phyloP scores from a whole-genome alignment of 1,140 invertebrate genomes.

The Mamestra configurata region DNA sequence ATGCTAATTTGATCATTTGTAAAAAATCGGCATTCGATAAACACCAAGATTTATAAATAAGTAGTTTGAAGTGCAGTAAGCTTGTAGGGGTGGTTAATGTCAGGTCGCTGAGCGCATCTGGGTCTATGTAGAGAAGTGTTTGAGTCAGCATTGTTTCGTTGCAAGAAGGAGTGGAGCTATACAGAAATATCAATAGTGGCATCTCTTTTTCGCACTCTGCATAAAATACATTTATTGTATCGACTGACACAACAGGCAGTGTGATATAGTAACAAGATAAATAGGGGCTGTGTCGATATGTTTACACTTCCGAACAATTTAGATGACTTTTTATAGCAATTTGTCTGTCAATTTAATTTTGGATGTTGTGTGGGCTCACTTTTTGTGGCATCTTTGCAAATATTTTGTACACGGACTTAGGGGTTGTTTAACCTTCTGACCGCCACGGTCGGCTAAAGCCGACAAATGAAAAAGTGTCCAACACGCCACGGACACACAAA shows the following conservation, averaged over 20 bases:
- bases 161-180: not conserved
- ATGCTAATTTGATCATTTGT: no score
- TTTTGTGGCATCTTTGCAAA: not conserved
- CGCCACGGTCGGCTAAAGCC: no score
- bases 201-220: not conserved
- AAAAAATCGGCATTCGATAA: slow-evolving; percentile 14
- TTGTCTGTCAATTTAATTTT: not conserved
- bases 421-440: no score
- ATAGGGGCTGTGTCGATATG: not conserved
- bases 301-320: slow-evolving; percentile 12
- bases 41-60: not conserved
- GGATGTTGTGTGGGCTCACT: not conserved
- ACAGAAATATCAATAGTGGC: not conserved
- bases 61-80: slow-evolving; percentile 5
- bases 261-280: slow-evolving; percentile 11
- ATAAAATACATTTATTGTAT: no score
- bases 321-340: not conserved
- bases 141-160: not conserved
- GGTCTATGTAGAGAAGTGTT: not conserved
- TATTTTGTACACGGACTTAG: no score
- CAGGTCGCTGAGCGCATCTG: not conserved
- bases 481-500: no score
- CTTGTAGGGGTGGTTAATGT: not conserved
- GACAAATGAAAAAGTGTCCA: no score
- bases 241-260: not conserved